Conservation (phyloP, 1,140 invertebrate genomes). For the Melitaea cinxia region DNA sequence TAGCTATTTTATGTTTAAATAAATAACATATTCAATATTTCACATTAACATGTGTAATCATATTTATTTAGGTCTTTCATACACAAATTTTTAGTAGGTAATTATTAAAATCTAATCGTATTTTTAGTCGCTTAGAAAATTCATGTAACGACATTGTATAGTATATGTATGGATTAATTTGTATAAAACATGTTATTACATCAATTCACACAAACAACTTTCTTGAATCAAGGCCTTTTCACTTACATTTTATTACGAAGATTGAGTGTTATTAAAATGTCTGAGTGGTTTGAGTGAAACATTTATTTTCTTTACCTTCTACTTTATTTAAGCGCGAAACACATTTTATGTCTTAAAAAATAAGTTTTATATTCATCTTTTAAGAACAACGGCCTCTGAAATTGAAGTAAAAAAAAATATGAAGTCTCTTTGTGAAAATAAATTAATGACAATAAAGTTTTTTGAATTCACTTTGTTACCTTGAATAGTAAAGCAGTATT, state of each 20-base stretch:
- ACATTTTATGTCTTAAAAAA: conserved; percentile 2
- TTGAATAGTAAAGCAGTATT: no score
- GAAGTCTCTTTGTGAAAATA: not conserved
- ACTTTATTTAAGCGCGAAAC: not conserved
- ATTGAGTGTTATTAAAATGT: conserved; percentile 10
- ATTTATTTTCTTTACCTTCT: conserved; percentile 4
- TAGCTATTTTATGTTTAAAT: no score
- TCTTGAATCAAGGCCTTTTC: conserved; percentile 2
- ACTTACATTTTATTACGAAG: not conserved
- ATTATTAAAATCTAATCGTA: no score
- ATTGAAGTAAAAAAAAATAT: not conserved
- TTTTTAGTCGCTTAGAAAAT: no score
- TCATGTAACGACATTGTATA: not conserved
- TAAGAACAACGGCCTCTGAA: not conserved
- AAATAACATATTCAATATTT: no score
- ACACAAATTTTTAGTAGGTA: no score
- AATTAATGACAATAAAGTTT: not conserved
- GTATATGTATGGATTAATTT: not conserved
- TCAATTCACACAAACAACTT: not conserved
- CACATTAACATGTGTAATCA: no score
- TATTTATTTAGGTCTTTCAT: no score
- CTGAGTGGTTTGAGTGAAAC: conserved; percentile 7
- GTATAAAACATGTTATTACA: not conserved
- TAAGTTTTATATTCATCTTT: not conserved
- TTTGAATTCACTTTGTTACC: not conserved